Evolutionary conservation across 2,888 invertebrate genomes (phyloP), one percentile per base, ranked within the genome.

Genomic region (Ichneumoninae sp.): DNA sequence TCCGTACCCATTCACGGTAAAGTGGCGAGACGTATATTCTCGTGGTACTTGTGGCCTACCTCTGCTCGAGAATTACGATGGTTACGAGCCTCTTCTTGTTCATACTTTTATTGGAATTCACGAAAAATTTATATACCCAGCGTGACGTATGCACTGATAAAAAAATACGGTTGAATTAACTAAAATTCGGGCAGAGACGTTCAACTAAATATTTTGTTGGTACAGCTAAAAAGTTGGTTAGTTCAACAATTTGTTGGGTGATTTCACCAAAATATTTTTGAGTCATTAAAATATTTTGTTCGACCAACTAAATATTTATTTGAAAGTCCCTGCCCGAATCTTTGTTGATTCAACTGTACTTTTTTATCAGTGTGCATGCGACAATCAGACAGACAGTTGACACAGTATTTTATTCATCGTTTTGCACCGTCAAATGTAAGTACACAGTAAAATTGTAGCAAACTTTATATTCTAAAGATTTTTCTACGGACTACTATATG

Each of bases 1-100:
- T 87, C 80, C 71, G 57, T 62, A 62, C 62, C 54, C 62, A 47
- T 33, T 36, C 44, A 60, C 16, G 72, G 68, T 74, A 72, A 62
- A 76, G 68, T 71, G 71, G 69, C 47, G 72, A 74, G 75, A 8
- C 60, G 65, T 47, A 69, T 52, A 74, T 19, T 13, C 62, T 26
- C n/a, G n/a, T 62, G 47, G 74, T 75, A 33, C 47, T 16, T 36
- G 36, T 30, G 16, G 52, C 44, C 47, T 16, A 71, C 16, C 69
- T 44, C 50, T 76, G 40, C 26, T 52, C 50, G 54, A 65, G 36
- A 75, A 65, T 78, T 78, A 54, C 54, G 60, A 52, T 50, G 16
- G 8, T 62, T 22, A 60, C 13, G 44, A 44, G 30, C 13, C 36
- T 16, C 62, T 70, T 70, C 62, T 13, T 16, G 22, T 62, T 78